Evolutionary conservation across 2,888 invertebrate genomes (phyloP), one percentile per base, ranked within the genome.

Genomic region (Lottia scabra): DNA sequence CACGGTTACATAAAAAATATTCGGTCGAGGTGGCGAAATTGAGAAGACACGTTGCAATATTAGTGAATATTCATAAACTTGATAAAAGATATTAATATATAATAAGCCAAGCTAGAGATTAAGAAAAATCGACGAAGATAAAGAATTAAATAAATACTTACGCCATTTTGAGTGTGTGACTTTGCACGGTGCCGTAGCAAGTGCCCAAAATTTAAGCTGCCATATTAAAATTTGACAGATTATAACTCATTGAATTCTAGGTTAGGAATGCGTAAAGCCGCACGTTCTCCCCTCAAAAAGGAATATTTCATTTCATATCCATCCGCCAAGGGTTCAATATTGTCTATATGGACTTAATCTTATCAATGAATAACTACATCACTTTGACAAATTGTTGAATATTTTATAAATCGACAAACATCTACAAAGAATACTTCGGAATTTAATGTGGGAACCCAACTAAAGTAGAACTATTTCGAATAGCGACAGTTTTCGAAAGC

Each of bases 101-200:
- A n/a, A n/a, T 30, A 30, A 5, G 5, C 30, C 5, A 30, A 5
- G 3, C 30, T 30, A 30, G 26, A 38, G 10, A 38, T 8, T 38
- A 38, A 38, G 38, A 38, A 38, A 38, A 5, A 2, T 30, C 10
- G 12, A 26, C 46, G 16, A 19, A 23, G 27, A 64, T 4, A 64
- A 12, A 10, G 46, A 45, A 6, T 13, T n/a, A 16, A 65, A 38
- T 63, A 69, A 72, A 0, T 77, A 85, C 85, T 84, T 78, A 85
- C 85, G 84, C 84, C 85, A 85, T 85, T 67, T 85, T 76, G 67
- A 74, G 67, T 75, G 68, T 78, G 78, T 71, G 66, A 72, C 67
- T 62, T 78, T 81, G 82, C 81, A 81, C 71, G 71, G 70, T 71
- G 68, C 70, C 63, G 48, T 38, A 30, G 71, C 67, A 48, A 63